These are phyloP conservation scores for Xanthorhoe designata DNA, from an alignment of 2,888 invertebrate species.

Conservation along the genomic window DNA sequence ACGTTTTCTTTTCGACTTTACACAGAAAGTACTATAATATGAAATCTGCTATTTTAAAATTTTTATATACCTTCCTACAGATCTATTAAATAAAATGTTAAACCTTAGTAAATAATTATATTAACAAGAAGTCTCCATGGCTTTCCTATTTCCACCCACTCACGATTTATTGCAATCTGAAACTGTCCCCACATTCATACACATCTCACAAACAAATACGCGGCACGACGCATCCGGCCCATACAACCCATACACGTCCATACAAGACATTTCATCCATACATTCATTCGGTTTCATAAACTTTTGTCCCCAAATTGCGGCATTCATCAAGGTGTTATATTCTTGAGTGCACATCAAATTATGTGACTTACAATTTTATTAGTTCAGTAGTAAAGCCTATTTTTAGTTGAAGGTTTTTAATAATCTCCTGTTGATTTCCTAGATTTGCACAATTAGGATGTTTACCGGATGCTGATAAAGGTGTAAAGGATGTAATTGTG, in stretches of 20 bases:
- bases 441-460: conserved; percentile 59
- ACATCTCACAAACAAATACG: conserved; percentile 64
- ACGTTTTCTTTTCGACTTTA: too few species aligned
- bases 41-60: background rate
- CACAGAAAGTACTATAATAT: too few species aligned
- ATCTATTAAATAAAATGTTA: too few species aligned
- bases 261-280: conserved; percentile 46
- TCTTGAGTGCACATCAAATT: conserved; percentile 33
- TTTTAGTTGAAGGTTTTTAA: background rate
- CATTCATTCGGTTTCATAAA: conserved; percentile 52
- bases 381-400: background rate
- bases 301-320: conserved; percentile 51
- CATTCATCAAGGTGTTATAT: conserved; percentile 46
- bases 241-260: conserved; percentile 57
- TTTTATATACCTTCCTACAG: background rate
- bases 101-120: background rate
- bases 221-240: conserved; percentile 75
- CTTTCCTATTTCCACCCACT: conserved; percentile 66
- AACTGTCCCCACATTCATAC: conserved; percentile 78
- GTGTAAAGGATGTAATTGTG: conserved; percentile 15
- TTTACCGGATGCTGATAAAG: conserved; percentile 50
- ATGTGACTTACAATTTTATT: conserved; percentile 8
- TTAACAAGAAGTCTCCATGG: conserved; percentile 44
- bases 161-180: conserved; percentile 80
- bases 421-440: conserved; percentile 52